Conservation (phyloP, 2,888 invertebrate genomes). For the Melinaea marsaeus region DNA sequence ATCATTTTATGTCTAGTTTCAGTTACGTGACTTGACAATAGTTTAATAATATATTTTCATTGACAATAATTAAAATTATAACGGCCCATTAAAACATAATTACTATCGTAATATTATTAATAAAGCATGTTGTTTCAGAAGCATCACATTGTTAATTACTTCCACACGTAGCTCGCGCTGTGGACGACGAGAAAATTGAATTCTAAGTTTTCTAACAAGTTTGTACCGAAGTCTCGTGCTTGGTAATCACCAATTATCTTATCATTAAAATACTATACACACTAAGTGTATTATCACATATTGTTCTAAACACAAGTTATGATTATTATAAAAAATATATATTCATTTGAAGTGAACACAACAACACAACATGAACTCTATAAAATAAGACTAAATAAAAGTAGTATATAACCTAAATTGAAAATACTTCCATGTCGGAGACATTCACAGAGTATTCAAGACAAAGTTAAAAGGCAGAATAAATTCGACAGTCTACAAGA, state of each 20-base stretch:
- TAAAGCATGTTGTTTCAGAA: conserved; percentile 15
- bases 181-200: conserved; percentile 29
- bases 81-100: neutral
- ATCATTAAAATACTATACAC: conserved; percentile 21
- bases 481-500: conserved; percentile 54
- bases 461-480: conserved; percentile 43
- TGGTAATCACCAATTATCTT: conserved; percentile 23
- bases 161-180: conserved; percentile 22
- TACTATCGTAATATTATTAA: neutral
- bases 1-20: too few relatives aligned
- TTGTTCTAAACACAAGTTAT: neutral
- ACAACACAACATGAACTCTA: neutral
- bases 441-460: conserved; percentile 26
- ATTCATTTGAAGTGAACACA: too few relatives aligned
- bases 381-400: conserved; percentile 9
- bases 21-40: too few relatives aligned
- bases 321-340: too few relatives aligned
- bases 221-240: conserved; percentile 27
- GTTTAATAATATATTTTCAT: too few relatives aligned
- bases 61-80: too few relatives aligned
- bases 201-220: conserved; percentile 30
- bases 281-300: neutral
- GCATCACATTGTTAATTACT: conserved; percentile 26
- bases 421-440: conserved; percentile 22
- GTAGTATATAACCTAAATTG: conserved; percentile 11